Evolutionary conservation across 2,888 invertebrate genomes (phyloP).

Genomic region (Osedax fenrisi): DNA sequence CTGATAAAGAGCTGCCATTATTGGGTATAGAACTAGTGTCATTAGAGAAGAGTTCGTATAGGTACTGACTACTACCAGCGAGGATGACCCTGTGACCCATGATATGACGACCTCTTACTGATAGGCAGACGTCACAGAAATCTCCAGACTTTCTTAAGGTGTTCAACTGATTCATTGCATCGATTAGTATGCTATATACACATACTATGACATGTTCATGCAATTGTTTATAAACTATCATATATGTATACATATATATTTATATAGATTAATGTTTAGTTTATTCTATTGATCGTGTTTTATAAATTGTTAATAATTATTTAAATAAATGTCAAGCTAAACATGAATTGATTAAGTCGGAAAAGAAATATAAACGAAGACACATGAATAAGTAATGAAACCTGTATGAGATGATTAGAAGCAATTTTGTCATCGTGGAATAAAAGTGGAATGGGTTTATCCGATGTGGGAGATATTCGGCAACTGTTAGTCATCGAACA

Average conservation of each 20-base stretch:
- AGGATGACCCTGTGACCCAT: constrained; percentile 68
- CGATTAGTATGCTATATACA: no score
- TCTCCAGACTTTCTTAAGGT: constrained; percentile 70
- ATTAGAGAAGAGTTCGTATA: constrained; percentile 60
- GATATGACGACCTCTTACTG: constrained; percentile 63
- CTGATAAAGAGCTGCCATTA: no score
- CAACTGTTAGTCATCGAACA: background rate
- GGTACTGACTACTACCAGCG: constrained; percentile 65
- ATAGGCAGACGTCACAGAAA: constrained; percentile 73
- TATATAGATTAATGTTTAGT: no score
- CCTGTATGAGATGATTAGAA: background rate
- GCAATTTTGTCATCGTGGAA: background rate
- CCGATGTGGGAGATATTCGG: background rate
- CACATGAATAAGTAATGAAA: no score
- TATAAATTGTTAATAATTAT: no score
- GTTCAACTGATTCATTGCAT: constrained; percentile 58
- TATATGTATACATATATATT: no score
- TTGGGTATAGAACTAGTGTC: background rate
- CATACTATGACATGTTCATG: no score
- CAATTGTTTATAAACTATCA: no score
- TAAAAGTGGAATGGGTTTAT: background rate
- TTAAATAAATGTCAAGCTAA: no score
- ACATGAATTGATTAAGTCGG: no score
- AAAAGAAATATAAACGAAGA: no score
- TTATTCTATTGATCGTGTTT: no score